Evolutionary conservation across 2,888 invertebrate species (phyloP), one percentile per base, ranked within the genome.

Genomic region (Lasioglossum leucozonium): DNA sequence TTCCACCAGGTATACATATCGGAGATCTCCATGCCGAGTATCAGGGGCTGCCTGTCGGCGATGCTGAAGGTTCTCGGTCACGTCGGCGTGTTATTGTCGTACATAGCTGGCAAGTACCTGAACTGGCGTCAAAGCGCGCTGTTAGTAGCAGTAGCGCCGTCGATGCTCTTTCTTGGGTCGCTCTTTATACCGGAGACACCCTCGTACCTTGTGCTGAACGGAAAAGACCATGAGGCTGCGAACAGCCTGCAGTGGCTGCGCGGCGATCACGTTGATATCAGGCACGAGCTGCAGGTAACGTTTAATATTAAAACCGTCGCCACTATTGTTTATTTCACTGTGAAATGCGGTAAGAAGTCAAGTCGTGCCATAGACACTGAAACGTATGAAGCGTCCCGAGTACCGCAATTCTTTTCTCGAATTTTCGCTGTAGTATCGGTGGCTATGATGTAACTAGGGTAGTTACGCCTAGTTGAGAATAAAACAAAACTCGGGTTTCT

Each of bases 141-240:
- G 55, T 96, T 98, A 87, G 98, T 98, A 86, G 97, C 98, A 13
- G 96, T 97, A 58, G 97, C 98, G 13, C 98, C 98, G 1, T 95
- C 98, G 78, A 96, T 98, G 85, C 96, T 98, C 85, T 97, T 98
- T 95, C 95, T 97, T 86, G 97, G 97, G 10, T 97, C 97, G 80
- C 96, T 97, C 77, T 97, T 97, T 94, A 97, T 98, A 92, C 98
- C 98, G 47, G 99, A 99, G 95, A 98, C 98, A 62, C 99, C 99
- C 26, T 97, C 98, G 93, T 98, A 97, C 95, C 96, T 98, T 85
- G 97, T 98, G 5, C 96, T 98, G 2, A 96, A 97, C 79, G 98
- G 98, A 2, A 96, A 97, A 92, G 97, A 98, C 92, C 96, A 97
- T 86, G 97, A 97, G 93, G 98, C 98, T 4, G 95, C 94, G 81